phyloP scores from a whole-genome alignment of 2,113 vertebrate species.

The Myrmecobius fasciatus region DNA sequence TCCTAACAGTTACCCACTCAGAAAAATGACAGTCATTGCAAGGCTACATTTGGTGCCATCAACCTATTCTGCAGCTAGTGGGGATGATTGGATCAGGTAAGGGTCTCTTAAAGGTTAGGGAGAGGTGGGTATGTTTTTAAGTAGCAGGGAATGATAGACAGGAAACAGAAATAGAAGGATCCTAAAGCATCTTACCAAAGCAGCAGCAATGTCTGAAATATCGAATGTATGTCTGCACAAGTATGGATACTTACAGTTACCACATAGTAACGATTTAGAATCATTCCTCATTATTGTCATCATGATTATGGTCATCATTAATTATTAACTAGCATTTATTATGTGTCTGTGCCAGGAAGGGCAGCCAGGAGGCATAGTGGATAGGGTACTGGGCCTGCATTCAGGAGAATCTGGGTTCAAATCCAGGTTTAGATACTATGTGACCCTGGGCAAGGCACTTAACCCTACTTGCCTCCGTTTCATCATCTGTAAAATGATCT shows the following conservation, averaged over 20 bases:
- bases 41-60: neutral
- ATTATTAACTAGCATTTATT: neutral
- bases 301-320: neutral
- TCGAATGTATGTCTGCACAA: neutral
- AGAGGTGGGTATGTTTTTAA: neutral
- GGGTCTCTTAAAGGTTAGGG: neutral
- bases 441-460: neutral
- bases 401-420: neutral
- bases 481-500: neutral
- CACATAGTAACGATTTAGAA: neutral
- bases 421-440: neutral
- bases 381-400: neutral
- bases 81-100: neutral
- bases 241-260: neutral
- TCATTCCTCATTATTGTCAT: neutral
- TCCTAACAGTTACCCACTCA: neutral
- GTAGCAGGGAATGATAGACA: neutral
- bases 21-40: neutral
- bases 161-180: neutral
- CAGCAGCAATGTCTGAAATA: neutral
- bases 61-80: neutral
- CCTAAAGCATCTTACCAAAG: neutral
- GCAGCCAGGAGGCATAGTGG: neutral
- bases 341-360: neutral
- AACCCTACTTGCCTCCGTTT: neutral